Evolutionary conservation across 2,113 vertebrate genomes (phyloP).

Genomic region (Pionites leucogaster): DNA sequence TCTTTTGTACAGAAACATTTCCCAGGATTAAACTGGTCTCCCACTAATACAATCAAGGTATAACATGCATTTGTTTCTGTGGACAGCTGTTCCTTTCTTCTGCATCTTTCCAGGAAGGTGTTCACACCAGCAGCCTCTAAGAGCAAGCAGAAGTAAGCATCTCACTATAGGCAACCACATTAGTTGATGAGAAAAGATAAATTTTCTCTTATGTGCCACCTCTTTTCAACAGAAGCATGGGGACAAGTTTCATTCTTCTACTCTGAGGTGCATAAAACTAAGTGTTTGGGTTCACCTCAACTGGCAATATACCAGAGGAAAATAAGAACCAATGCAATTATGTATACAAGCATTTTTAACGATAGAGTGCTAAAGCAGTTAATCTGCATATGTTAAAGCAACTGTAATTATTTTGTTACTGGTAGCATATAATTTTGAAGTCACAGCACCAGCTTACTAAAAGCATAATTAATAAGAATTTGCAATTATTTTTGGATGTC

Average conservation of each 20-base stretch:
- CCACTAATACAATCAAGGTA: not conserved
- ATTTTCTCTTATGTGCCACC: not conserved
- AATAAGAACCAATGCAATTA: not conserved
- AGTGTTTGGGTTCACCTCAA: not conserved
- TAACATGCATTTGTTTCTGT: not conserved
- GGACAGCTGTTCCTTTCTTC: not conserved
- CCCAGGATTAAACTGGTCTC: not conserved
- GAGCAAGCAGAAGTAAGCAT: not conserved
- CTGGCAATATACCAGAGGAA: not conserved
- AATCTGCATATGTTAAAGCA: not conserved
- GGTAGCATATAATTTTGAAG: not conserved
- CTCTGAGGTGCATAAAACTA: not conserved
- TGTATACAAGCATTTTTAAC: not conserved
- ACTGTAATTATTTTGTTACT: not conserved
- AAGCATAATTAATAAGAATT: not conserved
- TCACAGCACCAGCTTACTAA: not conserved
- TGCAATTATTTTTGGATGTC: not conserved
- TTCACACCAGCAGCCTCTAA: not conserved
- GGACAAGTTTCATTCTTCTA: not conserved
- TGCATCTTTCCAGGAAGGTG: not conserved
- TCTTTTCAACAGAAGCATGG: not conserved
- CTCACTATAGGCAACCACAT: not conserved
- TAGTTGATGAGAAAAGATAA: not conserved
- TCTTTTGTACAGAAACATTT: not conserved
- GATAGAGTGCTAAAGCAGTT: not conserved